Base-by-base conservation (phyloP, 2,113 vertebrate species). In the Salvator merianae region DNA sequence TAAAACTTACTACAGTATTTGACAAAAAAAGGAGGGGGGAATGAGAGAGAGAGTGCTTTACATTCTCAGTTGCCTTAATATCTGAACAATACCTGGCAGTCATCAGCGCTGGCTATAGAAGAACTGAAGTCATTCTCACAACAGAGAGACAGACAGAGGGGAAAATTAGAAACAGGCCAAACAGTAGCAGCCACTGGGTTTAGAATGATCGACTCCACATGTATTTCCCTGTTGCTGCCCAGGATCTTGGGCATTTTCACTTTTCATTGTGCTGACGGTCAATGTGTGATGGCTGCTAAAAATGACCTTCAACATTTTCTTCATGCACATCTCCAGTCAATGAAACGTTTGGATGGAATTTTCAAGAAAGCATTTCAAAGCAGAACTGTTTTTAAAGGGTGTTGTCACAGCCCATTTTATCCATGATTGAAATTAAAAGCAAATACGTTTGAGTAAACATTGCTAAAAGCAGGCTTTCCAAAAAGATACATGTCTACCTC, bases 171-270 rank as follows among this genome's bases (percentile, higher is more conserved):
- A 94, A 79, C 87, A 92, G 86, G 91, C 89, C 86, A 91, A 94
- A 93, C 92, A 91, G 94, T 93, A 94, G 93, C 93, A 88, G 80
- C 88, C 88, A 90, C 89, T 93, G 91, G 87, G 88, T 89, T 91
- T 87, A 53, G 79, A 50, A 85, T 92, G 91, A 94, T 93, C 7
- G 16, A 86, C 74, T 93, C 91, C 93, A 93, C 84, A 88, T 93
- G 92, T 93, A 92, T 90, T 93, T 89, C 83, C 59, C 63, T 68
- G 50, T 74, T 86, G 32, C 75, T 81, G 82, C n/a, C 78, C 59
- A 84, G 81, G 69, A 85, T 47, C 34, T 36, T 63, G 63, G 84
- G 76, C 0, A 36, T 86, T 88, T 63, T 79, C 13, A 88, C 76
- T 82, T 50, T 65, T 81, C 50, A 59, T 59, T 59, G 16, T 55